These are phyloP conservation scores for Propithecus perrieri DNA, from an alignment of 2,797 vertebrate genomes.

Conservation along the genomic window DNA sequence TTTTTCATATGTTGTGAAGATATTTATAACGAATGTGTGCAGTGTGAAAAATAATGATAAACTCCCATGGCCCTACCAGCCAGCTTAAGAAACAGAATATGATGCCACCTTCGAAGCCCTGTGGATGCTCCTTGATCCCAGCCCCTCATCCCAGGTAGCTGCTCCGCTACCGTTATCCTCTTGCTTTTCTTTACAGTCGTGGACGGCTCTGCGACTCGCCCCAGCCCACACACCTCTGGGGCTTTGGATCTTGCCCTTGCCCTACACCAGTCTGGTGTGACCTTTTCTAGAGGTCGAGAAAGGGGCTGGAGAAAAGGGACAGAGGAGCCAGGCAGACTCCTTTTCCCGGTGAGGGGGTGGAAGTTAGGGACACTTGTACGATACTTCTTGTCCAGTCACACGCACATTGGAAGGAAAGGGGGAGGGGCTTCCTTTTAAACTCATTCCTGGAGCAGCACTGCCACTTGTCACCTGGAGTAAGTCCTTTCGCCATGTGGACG, in stretches of 20 bases:
- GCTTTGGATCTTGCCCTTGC: not conserved
- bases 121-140: fast-evolving
- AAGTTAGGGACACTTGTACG: not conserved
- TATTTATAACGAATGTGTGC: not conserved
- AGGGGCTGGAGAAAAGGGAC: not conserved
- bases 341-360: not conserved
- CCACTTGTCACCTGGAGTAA: not conserved
- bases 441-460: not conserved
- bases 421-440: not conserved
- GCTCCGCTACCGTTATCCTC: not conserved
- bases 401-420: not conserved
- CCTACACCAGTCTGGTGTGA: not conserved
- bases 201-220: not conserved
- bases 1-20: not conserved
- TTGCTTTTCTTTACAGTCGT: not conserved
- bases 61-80: not conserved
- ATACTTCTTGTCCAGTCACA: not conserved
- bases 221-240: not conserved
- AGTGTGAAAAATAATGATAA: not conserved
- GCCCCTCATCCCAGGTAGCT: no score
- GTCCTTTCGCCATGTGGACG: not conserved
- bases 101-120: not conserved
- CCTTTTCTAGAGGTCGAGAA: not conserved
- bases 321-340: not conserved
- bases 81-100: not conserved